Percentiles rank a stretch among this genome's conserved stretches.
phyloP scores from a whole-genome alignment of 2,113 vertebrate species.

The Alligator mississippiensis region DNA sequence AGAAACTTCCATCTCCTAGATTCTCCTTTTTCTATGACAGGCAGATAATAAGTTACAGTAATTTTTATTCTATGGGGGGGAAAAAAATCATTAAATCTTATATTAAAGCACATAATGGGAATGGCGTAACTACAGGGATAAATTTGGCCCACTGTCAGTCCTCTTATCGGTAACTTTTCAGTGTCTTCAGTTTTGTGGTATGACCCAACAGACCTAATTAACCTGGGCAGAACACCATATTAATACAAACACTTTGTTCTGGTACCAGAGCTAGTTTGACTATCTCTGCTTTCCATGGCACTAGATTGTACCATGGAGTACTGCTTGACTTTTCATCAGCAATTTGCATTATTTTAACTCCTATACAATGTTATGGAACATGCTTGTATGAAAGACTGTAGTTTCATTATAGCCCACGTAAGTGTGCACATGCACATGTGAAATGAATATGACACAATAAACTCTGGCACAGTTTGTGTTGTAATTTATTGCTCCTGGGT shows the following conservation, averaged over 20 bases:
- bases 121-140: not conserved
- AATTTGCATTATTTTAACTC: not conserved
- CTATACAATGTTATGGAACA: not conserved
- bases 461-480: no score
- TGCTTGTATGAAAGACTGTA: not conserved
- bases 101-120: not conserved
- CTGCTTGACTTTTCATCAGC: no score
- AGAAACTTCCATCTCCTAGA: not conserved
- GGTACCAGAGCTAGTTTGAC: no score
- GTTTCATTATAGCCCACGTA: not conserved
- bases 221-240: no score
- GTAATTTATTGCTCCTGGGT: no score
- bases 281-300: no score
- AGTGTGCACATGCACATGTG: no score
- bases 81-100: not conserved
- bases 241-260: no score
- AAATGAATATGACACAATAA: no score
- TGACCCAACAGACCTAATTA: not conserved
- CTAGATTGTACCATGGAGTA: no score
- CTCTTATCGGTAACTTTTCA: not conserved
- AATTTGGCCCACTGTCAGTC: not conserved
- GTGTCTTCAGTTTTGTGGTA: not conserved
- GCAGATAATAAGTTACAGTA: not conserved
- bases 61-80: not conserved
- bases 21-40: accelerated